A percentile compares a stretch with the other conserved stretches of the same genome.
These are phyloP conservation scores for Acronicta alni DNA, from an alignment of 2,888 invertebrate genomes.

Conservation along the genomic window DNA sequence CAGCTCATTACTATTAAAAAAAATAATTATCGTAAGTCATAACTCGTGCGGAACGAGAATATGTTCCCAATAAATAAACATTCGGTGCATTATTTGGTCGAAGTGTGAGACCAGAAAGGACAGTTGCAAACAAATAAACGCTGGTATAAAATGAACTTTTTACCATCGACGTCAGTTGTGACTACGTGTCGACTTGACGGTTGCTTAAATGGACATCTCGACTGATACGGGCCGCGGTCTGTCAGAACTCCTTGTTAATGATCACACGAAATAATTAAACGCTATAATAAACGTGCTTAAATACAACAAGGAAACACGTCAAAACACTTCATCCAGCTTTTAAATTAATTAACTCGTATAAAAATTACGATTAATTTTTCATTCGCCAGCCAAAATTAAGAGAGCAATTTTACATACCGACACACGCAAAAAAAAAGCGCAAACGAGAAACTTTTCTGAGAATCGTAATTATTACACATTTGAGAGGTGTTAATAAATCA, in stretches of 20 bases:
- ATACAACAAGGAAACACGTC: constrained; percentile 28
- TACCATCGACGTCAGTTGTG: constrained; percentile 64
- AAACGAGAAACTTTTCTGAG: constrained; percentile 32
- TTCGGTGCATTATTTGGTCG: constrained; percentile 58
- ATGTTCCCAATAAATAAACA: constrained; percentile 55
- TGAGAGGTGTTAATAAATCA: constrained; percentile 51
- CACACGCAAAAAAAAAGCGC: constrained; percentile 28
- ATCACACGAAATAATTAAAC: constrained; percentile 64
- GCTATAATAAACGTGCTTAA: constrained; percentile 46
- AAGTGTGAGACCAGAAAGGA: constrained; percentile 63
- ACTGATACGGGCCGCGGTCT: constrained; percentile 56
- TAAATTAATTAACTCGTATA: constrained; percentile 34
- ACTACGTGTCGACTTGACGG: constrained; percentile 69
- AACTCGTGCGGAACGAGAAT: constrained; percentile 57
- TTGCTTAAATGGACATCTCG: constrained; percentile 73
- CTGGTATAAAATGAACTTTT: constrained; percentile 68
- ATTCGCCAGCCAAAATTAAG: constrained; percentile 24
- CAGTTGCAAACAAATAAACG: constrained; percentile 60
- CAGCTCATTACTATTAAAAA: constrained; percentile 72
- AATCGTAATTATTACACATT: constrained; percentile 45
- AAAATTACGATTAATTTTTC: constrained; percentile 43
- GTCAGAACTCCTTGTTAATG: constrained; percentile 68
- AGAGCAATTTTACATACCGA: constrained; percentile 33
- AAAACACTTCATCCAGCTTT: constrained; percentile 36
- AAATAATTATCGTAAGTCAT: constrained; percentile 61